These are phyloP conservation scores for Pitta sordida DNA, from an alignment of 2,113 vertebrate species.

Conservation along the genomic window DNA sequence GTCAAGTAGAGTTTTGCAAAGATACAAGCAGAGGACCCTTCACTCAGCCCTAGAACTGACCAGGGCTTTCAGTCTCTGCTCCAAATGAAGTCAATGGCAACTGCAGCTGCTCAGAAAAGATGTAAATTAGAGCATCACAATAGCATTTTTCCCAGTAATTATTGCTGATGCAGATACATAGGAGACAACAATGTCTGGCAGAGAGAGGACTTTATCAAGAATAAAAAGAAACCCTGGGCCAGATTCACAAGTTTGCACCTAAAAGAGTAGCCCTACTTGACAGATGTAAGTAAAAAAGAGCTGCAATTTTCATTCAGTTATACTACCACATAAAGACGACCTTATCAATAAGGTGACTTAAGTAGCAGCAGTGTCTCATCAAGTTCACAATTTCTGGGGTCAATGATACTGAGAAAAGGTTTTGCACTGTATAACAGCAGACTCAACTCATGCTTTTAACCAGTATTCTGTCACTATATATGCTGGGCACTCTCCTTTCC, in stretches of 20 bases:
- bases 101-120: conserved; percentile 17
- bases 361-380: neutral
- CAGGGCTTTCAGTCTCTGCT: neutral
- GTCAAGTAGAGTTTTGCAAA: neutral
- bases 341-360: neutral
- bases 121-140: neutral
- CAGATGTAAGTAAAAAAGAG: neutral
- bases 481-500: neutral
- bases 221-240: neutral
- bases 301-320: neutral
- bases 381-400: neutral
- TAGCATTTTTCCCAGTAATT: neutral
- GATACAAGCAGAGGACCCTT: neutral
- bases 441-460: neutral
- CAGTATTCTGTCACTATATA: neutral
- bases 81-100: neutral
- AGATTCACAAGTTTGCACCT: neutral
- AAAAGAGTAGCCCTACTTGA: neutral
- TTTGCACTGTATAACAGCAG: neutral
- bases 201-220: neutral
- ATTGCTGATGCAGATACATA: neutral
- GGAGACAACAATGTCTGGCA: neutral
- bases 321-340: neutral
- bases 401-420: neutral
- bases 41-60: neutral